Percentiles rank a stretch among this genome's conserved stretches.
phyloP scores from a whole-genome alignment of 2,888 invertebrate genomes.

The Drosophila pseudotalamancana region DNA sequence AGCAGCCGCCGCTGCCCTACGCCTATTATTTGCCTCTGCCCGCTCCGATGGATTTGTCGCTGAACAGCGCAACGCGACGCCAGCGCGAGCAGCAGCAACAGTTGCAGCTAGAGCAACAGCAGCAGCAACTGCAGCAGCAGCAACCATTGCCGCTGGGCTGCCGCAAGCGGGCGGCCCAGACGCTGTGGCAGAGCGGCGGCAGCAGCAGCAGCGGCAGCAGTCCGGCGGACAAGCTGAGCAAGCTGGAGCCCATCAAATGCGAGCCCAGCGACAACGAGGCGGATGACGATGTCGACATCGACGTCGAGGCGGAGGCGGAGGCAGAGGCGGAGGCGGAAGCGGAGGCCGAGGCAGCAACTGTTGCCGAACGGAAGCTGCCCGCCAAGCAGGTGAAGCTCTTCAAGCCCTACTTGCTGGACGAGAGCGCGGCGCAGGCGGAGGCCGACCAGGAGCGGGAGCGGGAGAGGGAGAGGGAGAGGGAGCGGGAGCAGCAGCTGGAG shows the following conservation, averaged over 20 bases:
- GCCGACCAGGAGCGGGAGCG: not conserved
- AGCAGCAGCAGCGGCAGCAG: constrained; percentile 12
- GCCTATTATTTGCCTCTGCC: constrained; percentile 47
- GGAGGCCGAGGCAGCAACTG: constrained; percentile 24
- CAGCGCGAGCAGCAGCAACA: constrained; percentile 46
- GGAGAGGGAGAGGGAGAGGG: not conserved
- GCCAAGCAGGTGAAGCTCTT: constrained; percentile 89
- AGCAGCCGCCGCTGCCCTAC: constrained; percentile 45
- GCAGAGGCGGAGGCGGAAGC: constrained; percentile 28
- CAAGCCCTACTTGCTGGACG: constrained; percentile 90
- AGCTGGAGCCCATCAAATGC: constrained; percentile 57
- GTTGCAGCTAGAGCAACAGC: constrained; percentile 53
- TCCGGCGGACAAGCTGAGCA: constrained; percentile 75
- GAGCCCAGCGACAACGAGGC: constrained; percentile 57
- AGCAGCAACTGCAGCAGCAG: constrained; percentile 40
- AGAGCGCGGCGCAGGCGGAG: constrained; percentile 81
- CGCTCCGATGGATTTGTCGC: constrained; percentile 82
- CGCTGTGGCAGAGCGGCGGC: constrained; percentile 24
- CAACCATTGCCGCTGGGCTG: constrained; percentile 74
- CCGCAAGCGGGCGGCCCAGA: constrained; percentile 75
- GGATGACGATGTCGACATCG: constrained; percentile 47
- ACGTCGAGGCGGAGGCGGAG: constrained; percentile 55
- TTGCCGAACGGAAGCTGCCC: constrained; percentile 59
- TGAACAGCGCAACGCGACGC: constrained; percentile 73
- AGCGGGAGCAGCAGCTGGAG: constrained; percentile 28